Base-by-base conservation (phyloP, 2,888 invertebrate species). In the Dasypolia templi region DNA sequence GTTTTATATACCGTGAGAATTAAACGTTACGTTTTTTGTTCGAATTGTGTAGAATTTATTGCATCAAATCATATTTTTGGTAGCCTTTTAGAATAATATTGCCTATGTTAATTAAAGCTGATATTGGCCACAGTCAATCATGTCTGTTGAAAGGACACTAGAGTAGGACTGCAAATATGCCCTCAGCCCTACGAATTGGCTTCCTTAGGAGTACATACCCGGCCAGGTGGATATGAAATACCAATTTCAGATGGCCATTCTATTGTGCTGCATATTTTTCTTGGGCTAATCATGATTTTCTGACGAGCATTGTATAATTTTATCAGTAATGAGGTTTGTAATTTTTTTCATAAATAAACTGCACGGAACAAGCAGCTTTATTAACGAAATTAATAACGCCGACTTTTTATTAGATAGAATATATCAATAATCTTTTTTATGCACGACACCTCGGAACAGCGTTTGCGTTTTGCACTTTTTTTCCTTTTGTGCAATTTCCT, bases 1-100 rank as follows among this genome's bases (percentile, higher is more conserved):
- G 59, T 69, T 78, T 72, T 63, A 63, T 78, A 64, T 67, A 29
- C 64, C 53, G 51, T 61, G 65, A 69, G 77, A 76, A 68, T 85
- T 46, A 58, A 53, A 62, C 72, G 63, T 58, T 58, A 44, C 19
- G 46, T 39, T 67, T 63, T 66, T 79, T 72, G 51, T 72, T 66
- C 32, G 35, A 59, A 35, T 32, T 51, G 17, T 14, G 14, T 14
- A 5, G 53, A 46, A 29, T 56, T 53, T 2, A 26, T 44, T 66
- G 19, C 32, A n/a, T 42, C 44, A 58, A 44, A n/a, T 35, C 39
- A 39, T 39, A 39, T 39, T 39, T 39, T 39, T 39, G 9, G 39
- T 9, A 39, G 39, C 9, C 7, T 39, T 39, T 39, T 7, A 5
- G 39, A 1, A 39, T 39, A 39, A 39, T 9, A 9, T 0, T 39